Base-by-base conservation (phyloP, 2,888 invertebrate species). In the Cartodere bifasciata region DNA sequence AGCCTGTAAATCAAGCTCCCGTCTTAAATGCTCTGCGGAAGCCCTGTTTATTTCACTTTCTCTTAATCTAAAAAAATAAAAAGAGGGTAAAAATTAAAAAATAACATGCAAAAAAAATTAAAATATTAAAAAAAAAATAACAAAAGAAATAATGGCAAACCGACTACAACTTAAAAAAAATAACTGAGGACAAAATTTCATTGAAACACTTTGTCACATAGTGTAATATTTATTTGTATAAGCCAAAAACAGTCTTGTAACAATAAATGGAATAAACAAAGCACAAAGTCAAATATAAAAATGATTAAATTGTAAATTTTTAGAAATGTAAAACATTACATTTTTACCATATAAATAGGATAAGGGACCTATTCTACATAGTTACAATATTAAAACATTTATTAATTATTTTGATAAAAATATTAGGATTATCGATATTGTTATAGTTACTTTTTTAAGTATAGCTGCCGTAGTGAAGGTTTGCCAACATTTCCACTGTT, bases 1-100 rank as follows among this genome's bases (percentile, higher is more conserved):
- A 2, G 72, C 72, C 52, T 75, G 73, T 3, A 69, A 63, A 22
- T 62, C 76, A 39, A 82, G 59, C 25, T 72, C 67, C 38, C 60
- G 48, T 39, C 60, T 59, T 33, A 55, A 53, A 40, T 64, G 62
- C 47, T 69, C 68, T n/a, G 59, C 58, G 14, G 57, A 58, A 13
- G 56, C 49, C 32, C 63, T 58, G 35, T 55, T 57, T 33, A 57
- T 57, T 49, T 68, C 68, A 39, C 67, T 59, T 44, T 65, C 63
- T 44, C 63, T 63, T 48, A 59, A 66, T 55, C 69, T 70, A 55
- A 21, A 50, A 46, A 31, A 33, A 9, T 6, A 26, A 5, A 26
- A 13, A 13, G 6, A 13, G 5, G 10, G 6, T 26, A 26, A 13
- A 7, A 15, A 23, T 7, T 9, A 10, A 5, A 7, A 10, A 5